A percentile compares a stretch with the other conserved stretches of the same genome.
These are phyloP conservation scores for Petrolisthes cinctipes DNA, from an alignment of 2,888 invertebrate genomes.

Conservation along the genomic window DNA sequence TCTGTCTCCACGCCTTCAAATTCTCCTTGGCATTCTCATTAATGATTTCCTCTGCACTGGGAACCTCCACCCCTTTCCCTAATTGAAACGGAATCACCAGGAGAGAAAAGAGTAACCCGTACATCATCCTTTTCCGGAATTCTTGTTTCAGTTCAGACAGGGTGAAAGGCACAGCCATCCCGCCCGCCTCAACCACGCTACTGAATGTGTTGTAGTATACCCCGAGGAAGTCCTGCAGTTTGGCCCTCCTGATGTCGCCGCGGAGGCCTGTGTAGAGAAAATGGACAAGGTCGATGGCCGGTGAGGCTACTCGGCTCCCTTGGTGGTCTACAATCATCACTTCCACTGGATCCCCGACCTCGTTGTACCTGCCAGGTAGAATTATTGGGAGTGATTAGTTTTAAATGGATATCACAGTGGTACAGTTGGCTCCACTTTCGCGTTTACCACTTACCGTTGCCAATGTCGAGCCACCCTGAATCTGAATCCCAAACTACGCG, in stretches of 20 bases:
- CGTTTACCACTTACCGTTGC: too few species aligned
- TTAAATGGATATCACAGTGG: too few species aligned
- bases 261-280: not conserved
- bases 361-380: constrained; percentile 15
- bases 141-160: not conserved
- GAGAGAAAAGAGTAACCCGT: not conserved
- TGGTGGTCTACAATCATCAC: constrained; percentile 25
- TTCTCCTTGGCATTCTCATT: too few species aligned
- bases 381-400: too few species aligned
- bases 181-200: not conserved
- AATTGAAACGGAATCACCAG: not conserved
- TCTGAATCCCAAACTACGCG: too few species aligned
- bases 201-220: constrained; percentile 8
- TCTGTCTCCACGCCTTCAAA: too few species aligned
- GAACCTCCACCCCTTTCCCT: not conserved
- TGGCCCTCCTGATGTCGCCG: not conserved
- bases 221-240: not conserved
- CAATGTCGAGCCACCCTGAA: too few species aligned
- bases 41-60: not conserved
- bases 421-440: too few species aligned
- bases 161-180: constrained; percentile 11
- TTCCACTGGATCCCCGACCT: constrained; percentile 1
- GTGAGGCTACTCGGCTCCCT: not conserved
- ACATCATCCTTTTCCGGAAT: not conserved
- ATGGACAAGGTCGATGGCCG: not conserved